Conservation (phyloP, 2,888 invertebrate species). For the Philhelius pedissequus region DNA sequence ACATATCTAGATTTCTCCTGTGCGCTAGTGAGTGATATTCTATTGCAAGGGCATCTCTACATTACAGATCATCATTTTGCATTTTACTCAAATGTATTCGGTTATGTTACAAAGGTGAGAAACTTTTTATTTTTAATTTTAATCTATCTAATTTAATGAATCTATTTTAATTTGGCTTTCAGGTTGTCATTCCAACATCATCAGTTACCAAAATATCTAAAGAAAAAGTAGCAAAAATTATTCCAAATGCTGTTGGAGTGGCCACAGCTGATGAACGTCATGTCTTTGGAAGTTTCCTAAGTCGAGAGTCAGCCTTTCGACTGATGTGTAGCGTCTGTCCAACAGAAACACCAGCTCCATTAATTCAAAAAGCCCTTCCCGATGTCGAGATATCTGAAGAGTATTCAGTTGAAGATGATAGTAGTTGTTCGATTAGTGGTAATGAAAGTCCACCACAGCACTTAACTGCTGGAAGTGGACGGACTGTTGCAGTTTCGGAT, state of each 20-base stretch:
- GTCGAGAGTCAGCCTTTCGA: constrained; percentile 92
- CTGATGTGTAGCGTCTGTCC: constrained; percentile 93
- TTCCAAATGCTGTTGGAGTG: constrained; percentile 95
- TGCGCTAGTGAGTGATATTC: constrained; percentile 93
- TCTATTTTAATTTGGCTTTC: background rate
- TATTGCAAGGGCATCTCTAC: constrained; percentile 95
- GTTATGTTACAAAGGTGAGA: constrained; percentile 93
- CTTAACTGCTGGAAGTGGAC: constrained; percentile 49
- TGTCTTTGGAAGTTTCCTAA: constrained; percentile 93
- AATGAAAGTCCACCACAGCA: constrained; percentile 79
- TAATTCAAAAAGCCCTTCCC: constrained; percentile 73
- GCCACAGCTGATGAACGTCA: constrained; percentile 90
- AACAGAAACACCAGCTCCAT: constrained; percentile 77
- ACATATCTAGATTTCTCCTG: constrained; percentile 94
- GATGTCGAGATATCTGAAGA: constrained; percentile 77
- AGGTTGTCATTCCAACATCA: constrained; percentile 92
- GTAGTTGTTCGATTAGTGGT: constrained; percentile 81
- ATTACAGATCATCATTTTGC: constrained; percentile 97
- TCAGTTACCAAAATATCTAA: constrained; percentile 93
- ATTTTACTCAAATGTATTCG: constrained; percentile 97
- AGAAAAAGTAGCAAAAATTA: constrained; percentile 95
- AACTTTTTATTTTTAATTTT: background rate
- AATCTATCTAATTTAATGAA: constrained; percentile 12
- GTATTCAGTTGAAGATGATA: constrained; percentile 80
- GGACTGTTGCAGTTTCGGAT: constrained; percentile 50